These are phyloP conservation scores for Lota lota DNA, from an alignment of 2,113 vertebrate genomes.

Conservation along the genomic window DNA sequence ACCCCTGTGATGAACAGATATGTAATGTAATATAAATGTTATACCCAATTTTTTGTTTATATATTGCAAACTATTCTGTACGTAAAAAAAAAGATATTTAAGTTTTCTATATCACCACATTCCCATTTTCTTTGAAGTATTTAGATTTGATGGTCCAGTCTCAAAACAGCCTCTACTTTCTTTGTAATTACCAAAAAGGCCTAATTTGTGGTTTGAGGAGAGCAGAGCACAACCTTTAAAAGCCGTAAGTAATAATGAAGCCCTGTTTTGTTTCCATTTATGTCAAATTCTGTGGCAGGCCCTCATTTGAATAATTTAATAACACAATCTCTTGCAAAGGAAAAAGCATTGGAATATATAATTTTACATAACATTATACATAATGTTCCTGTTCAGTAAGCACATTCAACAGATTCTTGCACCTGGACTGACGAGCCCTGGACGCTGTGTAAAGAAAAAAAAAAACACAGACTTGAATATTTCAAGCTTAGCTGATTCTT, in stretches of 20 bases:
- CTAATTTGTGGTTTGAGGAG: constrained; percentile 10
- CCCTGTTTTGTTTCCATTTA: constrained; percentile 28
- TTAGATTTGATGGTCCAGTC: too few species aligned
- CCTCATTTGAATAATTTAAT: constrained; percentile 65
- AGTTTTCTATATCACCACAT: background rate
- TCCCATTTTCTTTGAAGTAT: too few species aligned
- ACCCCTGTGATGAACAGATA: too few species aligned
- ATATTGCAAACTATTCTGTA: background rate
- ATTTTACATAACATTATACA: constrained; percentile 69
- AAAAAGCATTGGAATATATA: too few species aligned
- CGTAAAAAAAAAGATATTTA: too few species aligned
- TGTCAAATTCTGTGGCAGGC: constrained; percentile 37
- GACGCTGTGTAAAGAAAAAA: constrained; percentile 51
- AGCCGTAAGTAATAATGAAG: constrained; percentile 7
- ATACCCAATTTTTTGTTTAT: background rate
- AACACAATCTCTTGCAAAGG: constrained; percentile 55
- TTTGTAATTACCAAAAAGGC: too few species aligned
- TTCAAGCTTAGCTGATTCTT: constrained; percentile 18
- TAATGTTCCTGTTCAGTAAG: constrained; percentile 73
- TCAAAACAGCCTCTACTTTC: too few species aligned
- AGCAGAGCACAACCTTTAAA: constrained; percentile 15
- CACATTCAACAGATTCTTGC: constrained; percentile 67
- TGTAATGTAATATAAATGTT: background rate
- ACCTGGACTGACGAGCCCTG: constrained; percentile 46
- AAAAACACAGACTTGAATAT: constrained; percentile 44